Percentiles rank a stretch among this genome's conserved stretches.
These are phyloP conservation scores for Vulpes ferrilata DNA, from an alignment of 2,113 vertebrate genomes.

Conservation along the genomic window DNA sequence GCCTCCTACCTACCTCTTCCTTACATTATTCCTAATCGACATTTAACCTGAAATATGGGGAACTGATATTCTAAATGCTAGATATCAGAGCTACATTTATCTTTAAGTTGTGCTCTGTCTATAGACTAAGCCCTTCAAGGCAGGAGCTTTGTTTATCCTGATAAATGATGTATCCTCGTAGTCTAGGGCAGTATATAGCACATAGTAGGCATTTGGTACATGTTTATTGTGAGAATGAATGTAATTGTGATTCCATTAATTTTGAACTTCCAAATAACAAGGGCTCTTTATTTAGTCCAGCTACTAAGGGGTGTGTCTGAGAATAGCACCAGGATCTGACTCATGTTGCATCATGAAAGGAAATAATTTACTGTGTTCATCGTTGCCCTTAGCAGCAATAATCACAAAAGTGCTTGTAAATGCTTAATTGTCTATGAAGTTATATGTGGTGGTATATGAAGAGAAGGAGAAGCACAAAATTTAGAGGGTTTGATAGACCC, in stretches of 20 bases:
- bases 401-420: constrained; percentile 50
- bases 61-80: background rate
- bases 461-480: background rate
- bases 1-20: background rate
- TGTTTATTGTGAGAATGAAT: background rate
- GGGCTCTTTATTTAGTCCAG: background rate
- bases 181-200: background rate
- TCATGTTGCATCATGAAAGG: constrained; percentile 11
- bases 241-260: background rate
- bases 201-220: background rate
- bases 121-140: background rate
- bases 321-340: constrained; percentile 2
- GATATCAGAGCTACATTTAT: background rate
- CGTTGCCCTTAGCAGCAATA: background rate
- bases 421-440: constrained; percentile 40
- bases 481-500: background rate
- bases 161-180: background rate
- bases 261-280: background rate
- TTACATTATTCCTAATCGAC: background rate
- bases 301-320: background rate
- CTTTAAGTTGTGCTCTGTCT: background rate
- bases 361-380: constrained; percentile 52
- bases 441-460: background rate
- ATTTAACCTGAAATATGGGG: background rate
- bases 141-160: background rate